Evolutionary conservation across 2,113 vertebrate species (phyloP), one percentile per base, ranked within the genome.

Genomic region (Nettapus auritus): DNA sequence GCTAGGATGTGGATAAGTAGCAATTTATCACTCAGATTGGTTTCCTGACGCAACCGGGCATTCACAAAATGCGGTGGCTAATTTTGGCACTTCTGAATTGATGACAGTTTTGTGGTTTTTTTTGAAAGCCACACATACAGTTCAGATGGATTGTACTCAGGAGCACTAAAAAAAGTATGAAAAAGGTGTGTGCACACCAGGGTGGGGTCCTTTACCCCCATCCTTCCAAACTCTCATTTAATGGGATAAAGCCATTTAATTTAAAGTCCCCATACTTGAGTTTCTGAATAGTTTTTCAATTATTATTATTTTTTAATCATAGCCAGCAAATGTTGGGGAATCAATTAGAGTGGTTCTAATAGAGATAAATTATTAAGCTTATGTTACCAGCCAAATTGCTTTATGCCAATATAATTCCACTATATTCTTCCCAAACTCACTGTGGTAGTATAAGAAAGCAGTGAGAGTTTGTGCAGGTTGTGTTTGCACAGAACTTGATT

Each of bases 11-110:
- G 79, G 83, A 85, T 42, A 97, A 96, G 94, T 88, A 96, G 83
- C 89, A 97, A 96, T 96, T 95, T 97, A 86, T 83, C 79, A 82
- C 90, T 95, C 94, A 93, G 86, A 90, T 90, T 90, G 75, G 89
- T 82, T 93, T 94, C 93, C 93, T 95, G 94, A 95, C 8, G 73
- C 80, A 95, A 88, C 90, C 3, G 62, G 90, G 88, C 95, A 94
- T 85, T 96, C 79, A 79, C 82, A 86, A 79, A 83, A 81, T 52
- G 68, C 76, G 68, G 67, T 10, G 59, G 84, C 85, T 95, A 96
- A 95, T 95, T 95, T 88, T 91, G 95, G 90, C 60, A 71, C 73
- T 86, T 62, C 71, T 84, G 74, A 96, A 93, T 53, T 18, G 63
- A 91, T 89, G 91, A 79, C 73, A 70, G 60, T 3, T 69, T 86